Evolutionary conservation across 2,888 invertebrate species (phyloP).

Genomic region (Entomobrya multifasciata): DNA sequence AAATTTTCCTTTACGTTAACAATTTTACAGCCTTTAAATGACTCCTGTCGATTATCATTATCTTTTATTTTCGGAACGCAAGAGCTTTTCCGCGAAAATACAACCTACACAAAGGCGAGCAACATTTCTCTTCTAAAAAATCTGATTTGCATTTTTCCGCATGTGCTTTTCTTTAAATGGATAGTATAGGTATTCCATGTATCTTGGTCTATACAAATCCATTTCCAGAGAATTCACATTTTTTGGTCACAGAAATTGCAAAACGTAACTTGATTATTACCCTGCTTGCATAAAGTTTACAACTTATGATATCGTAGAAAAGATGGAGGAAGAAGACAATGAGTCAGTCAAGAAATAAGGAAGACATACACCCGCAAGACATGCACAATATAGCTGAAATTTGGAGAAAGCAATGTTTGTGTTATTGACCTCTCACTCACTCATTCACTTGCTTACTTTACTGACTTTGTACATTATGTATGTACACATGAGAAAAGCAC

Average conservation of each 20-base stretch:
- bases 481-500: too few species aligned
- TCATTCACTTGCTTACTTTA: slow-evolving; percentile 42
- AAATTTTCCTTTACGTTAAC: not conserved
- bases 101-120: not conserved
- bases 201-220: not conserved
- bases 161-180: not conserved
- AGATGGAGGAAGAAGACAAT: slow-evolving; percentile 40
- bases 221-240: too few species aligned
- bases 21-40: slow-evolving; percentile 35
- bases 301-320: too few species aligned
- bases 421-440: slow-evolving; percentile 73
- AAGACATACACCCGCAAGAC: slow-evolving; percentile 24
- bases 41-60: slow-evolving; percentile 34
- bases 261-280: not conserved
- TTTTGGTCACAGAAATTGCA: too few species aligned
- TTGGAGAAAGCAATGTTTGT: slow-evolving; percentile 73
- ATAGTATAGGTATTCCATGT: slow-evolving; percentile 10
- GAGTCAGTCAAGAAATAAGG: slow-evolving; percentile 49
- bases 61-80: not conserved
- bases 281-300: slow-evolving; percentile 27
- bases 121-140: not conserved
- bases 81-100: not conserved
- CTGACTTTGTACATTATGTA: too few species aligned
- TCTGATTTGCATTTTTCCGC: not conserved
- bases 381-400: slow-evolving; percentile 52